These are phyloP conservation scores for Argopecten irradians DNA, from an alignment of 1,140 invertebrate species.

Conservation along the genomic window DNA sequence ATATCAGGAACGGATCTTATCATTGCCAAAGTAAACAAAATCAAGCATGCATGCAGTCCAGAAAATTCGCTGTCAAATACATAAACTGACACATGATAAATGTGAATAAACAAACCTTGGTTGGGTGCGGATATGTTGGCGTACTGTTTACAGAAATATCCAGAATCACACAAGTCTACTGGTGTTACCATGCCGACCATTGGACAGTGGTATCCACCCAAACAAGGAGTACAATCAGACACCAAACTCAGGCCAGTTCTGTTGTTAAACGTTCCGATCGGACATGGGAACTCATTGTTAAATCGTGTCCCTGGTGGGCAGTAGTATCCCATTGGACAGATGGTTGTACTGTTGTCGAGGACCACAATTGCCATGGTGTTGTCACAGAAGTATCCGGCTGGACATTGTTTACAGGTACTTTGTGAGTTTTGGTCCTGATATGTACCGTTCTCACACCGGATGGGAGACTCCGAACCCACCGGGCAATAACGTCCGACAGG, in stretches of 20 bases:
- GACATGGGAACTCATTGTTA: slow-evolving; percentile 69
- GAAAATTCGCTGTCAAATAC: too few relatives aligned
- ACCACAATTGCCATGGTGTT: slow-evolving; percentile 69
- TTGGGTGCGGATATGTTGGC: slow-evolving; percentile 72
- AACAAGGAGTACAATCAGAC: slow-evolving; percentile 68
- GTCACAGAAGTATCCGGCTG: slow-evolving; percentile 73
- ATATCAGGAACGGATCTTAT: too few relatives aligned
- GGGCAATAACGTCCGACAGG: slow-evolving; percentile 72
- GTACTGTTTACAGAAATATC: slow-evolving; percentile 72
- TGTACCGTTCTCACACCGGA: slow-evolving; percentile 70
- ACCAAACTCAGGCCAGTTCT: slow-evolving; percentile 62
- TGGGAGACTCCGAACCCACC: slow-evolving; percentile 55
- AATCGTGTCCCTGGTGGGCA: slow-evolving; percentile 70
- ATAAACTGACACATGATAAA: too few relatives aligned
- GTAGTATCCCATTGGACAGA: slow-evolving; percentile 72
- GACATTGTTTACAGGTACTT: slow-evolving; percentile 66
- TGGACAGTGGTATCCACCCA: slow-evolving; percentile 72
- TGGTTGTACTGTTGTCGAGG: slow-evolving; percentile 69
- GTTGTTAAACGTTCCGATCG: slow-evolving; percentile 73
- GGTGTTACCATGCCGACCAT: slow-evolving; percentile 67
- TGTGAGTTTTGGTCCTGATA: slow-evolving; percentile 70
- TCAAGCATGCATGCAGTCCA: too few relatives aligned
- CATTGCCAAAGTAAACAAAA: too few relatives aligned
- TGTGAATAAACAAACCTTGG: slow-evolving; percentile 66
- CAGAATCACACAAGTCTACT: slow-evolving; percentile 67